phyloP scores from a whole-genome alignment of 2,888 invertebrate species.

The Brachyptera risi region DNA sequence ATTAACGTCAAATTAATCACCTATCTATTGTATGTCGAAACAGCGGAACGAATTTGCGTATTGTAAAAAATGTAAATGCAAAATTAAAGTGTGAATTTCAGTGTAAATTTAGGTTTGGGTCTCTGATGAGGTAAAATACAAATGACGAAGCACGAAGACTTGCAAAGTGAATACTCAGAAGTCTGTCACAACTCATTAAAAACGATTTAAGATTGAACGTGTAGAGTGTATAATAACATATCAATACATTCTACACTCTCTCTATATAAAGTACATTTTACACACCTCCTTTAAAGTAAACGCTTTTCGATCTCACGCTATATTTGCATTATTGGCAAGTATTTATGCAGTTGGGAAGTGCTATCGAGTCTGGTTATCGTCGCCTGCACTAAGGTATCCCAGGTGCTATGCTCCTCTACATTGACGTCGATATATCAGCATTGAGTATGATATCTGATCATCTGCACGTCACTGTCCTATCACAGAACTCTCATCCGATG shows the following conservation, averaged over 20 bases:
- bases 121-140: background rate
- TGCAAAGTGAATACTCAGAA: background rate
- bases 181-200: background rate
- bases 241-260: background rate
- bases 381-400: background rate
- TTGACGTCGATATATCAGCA: background rate
- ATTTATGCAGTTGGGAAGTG: background rate
- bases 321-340: constrained; percentile 18
- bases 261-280: too few species aligned
- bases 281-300: background rate
- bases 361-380: constrained; percentile 4
- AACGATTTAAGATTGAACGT: background rate
- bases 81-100: constrained; percentile 16
- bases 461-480: background rate
- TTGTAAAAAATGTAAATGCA: constrained; percentile 13
- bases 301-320: constrained; percentile 3
- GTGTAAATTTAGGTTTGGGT: constrained; percentile 6
- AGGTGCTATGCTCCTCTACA: background rate
- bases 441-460: background rate
- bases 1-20: constrained; percentile 19
- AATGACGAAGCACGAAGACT: background rate
- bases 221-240: background rate
- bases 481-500: background rate
- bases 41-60: background rate
- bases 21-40: constrained; percentile 5